These are phyloP conservation scores for Nestor notabilis DNA, from an alignment of 2,113 vertebrate species.

Conservation along the genomic window DNA sequence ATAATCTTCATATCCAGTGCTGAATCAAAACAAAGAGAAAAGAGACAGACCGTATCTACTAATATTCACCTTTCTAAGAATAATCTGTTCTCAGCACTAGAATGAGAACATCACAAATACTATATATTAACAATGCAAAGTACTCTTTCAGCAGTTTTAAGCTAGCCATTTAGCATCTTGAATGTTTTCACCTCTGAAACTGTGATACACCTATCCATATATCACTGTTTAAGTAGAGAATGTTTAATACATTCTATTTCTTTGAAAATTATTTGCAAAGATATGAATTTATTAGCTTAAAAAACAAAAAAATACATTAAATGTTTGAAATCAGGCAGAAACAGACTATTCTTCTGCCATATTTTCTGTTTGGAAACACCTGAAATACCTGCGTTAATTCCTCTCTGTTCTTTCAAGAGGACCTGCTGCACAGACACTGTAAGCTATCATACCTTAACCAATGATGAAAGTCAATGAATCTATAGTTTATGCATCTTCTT, in stretches of 20 bases:
- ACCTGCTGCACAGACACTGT: background rate
- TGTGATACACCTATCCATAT: background rate
- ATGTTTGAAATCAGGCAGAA: background rate
- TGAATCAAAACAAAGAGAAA: background rate
- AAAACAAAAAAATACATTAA: background rate
- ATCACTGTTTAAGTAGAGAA: background rate
- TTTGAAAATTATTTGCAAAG: background rate
- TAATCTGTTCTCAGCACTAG: background rate
- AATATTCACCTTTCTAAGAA: background rate
- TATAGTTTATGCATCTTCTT: background rate
- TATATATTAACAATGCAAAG: background rate
- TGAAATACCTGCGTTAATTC: background rate
- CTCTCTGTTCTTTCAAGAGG: background rate
- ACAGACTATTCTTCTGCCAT: background rate
- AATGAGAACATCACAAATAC: background rate
- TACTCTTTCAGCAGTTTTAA: background rate
- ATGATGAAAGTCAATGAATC: background rate
- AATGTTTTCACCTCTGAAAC: background rate
- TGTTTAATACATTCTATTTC: background rate
- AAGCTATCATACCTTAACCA: background rate
- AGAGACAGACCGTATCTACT: background rate
- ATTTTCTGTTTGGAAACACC: background rate
- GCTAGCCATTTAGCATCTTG: background rate
- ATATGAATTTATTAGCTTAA: background rate
- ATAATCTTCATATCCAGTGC: background rate